Percentiles rank a stretch among this genome's conserved stretches.
Conservation (phyloP, 1,140 invertebrate species). For the Pseudoatta argentina region DNA sequence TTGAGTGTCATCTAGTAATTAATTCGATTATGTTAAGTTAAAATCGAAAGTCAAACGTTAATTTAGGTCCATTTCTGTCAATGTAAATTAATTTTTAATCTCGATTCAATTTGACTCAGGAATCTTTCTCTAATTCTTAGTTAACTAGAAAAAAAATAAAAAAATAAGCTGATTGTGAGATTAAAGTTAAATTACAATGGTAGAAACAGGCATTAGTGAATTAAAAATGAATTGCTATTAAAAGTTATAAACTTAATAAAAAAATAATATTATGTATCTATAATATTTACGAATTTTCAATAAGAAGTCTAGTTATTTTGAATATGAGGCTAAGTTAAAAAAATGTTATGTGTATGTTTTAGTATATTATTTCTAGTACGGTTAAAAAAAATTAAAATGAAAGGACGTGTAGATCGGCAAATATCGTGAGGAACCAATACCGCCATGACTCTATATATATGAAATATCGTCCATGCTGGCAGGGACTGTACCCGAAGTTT, state of each 20-base stretch:
- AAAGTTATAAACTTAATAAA: neutral
- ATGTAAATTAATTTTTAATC: too few species aligned
- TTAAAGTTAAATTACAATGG: too few species aligned
- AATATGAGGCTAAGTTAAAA: neutral
- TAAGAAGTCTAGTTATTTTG: neutral
- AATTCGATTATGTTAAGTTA: neutral
- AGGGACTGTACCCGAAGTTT: slow-evolving; percentile 82
- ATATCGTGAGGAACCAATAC: slow-evolving; percentile 12
- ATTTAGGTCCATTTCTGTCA: neutral
- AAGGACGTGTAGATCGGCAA: neutral
- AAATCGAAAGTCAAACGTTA: neutral
- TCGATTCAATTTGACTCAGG: too few species aligned
- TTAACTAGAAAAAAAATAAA: too few species aligned
- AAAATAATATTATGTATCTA: neutral
- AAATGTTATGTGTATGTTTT: neutral
- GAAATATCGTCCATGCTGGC: slow-evolving; percentile 44
- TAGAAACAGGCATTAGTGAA: too few species aligned
- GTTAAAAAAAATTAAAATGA: neutral
- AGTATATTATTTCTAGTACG: neutral
- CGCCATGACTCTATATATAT: neutral
- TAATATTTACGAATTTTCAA: neutral
- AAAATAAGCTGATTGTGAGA: too few species aligned
- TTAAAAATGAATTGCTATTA: neutral
- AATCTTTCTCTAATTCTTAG: too few species aligned
- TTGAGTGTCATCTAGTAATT: neutral